These are phyloP conservation scores for Micrastur ruficollis DNA, from an alignment of 2,797 vertebrate genomes.

Conservation along the genomic window DNA sequence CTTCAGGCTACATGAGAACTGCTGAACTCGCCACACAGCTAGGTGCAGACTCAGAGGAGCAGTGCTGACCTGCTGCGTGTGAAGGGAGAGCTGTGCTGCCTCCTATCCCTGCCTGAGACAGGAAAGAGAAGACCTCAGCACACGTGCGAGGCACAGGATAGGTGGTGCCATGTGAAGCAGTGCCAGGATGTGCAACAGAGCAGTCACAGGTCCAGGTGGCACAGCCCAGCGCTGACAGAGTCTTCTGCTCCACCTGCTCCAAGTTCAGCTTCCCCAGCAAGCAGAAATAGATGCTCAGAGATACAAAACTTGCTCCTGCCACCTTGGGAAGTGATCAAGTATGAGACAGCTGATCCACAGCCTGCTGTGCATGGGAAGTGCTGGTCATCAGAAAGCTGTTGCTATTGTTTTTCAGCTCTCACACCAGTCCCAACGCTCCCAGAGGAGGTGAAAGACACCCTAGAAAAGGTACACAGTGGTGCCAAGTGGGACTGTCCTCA, in stretches of 20 bases:
- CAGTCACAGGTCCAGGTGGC: neutral
- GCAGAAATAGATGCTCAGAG: neutral
- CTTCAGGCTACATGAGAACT: neutral
- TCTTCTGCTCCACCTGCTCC: neutral
- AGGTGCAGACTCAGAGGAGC: neutral
- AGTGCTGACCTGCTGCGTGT: neutral
- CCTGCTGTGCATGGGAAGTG: fast-evolving
- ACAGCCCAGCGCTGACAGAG: neutral
- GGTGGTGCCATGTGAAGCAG: neutral
- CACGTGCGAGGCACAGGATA: neutral
- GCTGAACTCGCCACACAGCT: neutral
- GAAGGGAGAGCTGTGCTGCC: neutral
- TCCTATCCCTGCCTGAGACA: fast-evolving
- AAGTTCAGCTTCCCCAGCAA: neutral
- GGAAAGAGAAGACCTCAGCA: neutral
- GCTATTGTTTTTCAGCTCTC: neutral
- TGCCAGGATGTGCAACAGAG: neutral
- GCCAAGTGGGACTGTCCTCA: neutral
- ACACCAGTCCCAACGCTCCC: neutral
- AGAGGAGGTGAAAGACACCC: neutral
- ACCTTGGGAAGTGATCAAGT: neutral
- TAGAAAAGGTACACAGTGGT: neutral
- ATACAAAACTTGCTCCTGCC: neutral
- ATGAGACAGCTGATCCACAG: neutral
- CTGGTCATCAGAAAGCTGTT: neutral